These are phyloP conservation scores for Eupithecia vulgata DNA, from an alignment of 2,888 invertebrate species.

Conservation along the genomic window DNA sequence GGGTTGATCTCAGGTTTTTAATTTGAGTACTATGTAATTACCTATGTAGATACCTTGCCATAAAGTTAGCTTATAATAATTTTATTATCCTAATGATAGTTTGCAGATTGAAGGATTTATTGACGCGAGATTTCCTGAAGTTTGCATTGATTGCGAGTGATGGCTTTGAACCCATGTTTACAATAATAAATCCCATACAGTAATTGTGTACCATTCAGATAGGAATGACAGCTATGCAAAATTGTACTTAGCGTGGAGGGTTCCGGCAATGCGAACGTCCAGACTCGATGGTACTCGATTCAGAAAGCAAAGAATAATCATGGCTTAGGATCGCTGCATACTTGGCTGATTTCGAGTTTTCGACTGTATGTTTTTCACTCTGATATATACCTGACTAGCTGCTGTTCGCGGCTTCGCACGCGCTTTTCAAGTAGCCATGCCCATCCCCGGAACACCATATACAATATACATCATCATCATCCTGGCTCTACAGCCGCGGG, in stretches of 20 bases:
- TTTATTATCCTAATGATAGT: constrained; percentile 37
- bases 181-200: constrained; percentile 56
- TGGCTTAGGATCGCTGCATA: not conserved
- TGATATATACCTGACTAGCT: no score
- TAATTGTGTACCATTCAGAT: constrained; percentile 65
- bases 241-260: constrained; percentile 52
- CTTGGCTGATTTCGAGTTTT: not conserved
- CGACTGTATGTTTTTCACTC: not conserved
- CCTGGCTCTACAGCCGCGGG: no score
- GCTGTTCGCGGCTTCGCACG: no score
- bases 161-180: constrained; percentile 49
- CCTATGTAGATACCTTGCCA: constrained; percentile 44
- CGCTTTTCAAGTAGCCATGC: no score
- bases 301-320: constrained; percentile 43
- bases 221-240: constrained; percentile 70
- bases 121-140: constrained; percentile 31
- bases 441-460: no score
- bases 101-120: constrained; percentile 31
- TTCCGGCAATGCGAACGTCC: constrained; percentile 50
- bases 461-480: no score
- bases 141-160: constrained; percentile 50
- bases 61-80: constrained; percentile 27
- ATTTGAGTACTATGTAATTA: constrained; percentile 42
- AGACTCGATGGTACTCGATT: constrained; percentile 57
- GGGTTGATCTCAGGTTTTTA: constrained; percentile 41